phyloP scores from a whole-genome alignment of 2,888 invertebrate species.

The Pediacus dermestoides region DNA sequence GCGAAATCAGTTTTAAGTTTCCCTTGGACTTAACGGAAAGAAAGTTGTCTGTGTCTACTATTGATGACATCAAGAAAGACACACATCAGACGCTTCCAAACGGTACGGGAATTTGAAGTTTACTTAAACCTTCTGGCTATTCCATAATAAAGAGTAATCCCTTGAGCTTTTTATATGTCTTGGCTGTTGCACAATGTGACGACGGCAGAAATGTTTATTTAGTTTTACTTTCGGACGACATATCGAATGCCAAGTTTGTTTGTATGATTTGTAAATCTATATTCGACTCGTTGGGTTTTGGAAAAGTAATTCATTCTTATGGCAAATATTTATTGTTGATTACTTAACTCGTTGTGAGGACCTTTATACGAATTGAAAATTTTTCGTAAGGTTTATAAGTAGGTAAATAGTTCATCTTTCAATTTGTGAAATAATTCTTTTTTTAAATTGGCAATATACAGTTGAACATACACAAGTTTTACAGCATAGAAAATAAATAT shows the following conservation, averaged over 20 bases:
- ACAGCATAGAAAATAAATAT: no score
- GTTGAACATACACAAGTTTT: no score
- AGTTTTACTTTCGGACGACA: conserved; percentile 20
- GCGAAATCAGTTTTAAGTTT: conserved; percentile 59
- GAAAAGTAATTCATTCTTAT: conserved; percentile 6
- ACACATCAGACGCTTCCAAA: conserved; percentile 42
- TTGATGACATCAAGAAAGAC: conserved; percentile 49
- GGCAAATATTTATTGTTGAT: no score
- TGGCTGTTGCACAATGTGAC: conserved; percentile 4
- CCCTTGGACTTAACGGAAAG: conserved; percentile 51
- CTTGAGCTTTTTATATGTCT: conserved; percentile 7
- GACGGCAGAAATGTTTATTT: conserved; percentile 9
- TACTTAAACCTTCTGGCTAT: conserved; percentile 19
- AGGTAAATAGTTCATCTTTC: no score
- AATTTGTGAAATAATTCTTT: no score
- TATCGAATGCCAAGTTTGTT: conserved; percentile 22
- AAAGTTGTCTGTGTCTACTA: conserved; percentile 48
- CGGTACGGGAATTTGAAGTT: conserved; percentile 41
- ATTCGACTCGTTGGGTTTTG: no score
- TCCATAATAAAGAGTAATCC: conserved; percentile 9
- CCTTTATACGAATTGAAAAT: no score
- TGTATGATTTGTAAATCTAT: conserved; percentile 13
- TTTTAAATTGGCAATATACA: no score
- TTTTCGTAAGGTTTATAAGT: no score
- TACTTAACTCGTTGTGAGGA: no score